Percentiles rank a stretch among this genome's conserved stretches.
These are phyloP conservation scores for Salminus brasiliensis DNA, from an alignment of 2,113 vertebrate genomes.

Conservation along the genomic window DNA sequence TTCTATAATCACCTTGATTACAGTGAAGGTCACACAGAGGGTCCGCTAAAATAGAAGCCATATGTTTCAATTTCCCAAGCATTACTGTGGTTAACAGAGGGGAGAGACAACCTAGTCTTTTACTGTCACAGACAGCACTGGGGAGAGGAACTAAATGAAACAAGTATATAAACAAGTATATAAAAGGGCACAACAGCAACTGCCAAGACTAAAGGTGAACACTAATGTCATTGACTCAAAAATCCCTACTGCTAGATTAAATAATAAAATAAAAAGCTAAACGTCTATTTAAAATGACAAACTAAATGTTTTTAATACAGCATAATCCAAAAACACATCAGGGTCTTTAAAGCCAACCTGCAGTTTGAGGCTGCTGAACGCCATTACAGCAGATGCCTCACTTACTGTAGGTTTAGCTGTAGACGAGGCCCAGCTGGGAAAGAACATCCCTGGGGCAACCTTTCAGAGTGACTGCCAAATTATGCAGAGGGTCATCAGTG, in stretches of 20 bases:
- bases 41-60: constrained; percentile 30
- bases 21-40: constrained; percentile 29
- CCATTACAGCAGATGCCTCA: constrained; percentile 29
- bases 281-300: no score
- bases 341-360: background rate
- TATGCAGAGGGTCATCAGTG: constrained; percentile 26
- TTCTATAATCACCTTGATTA: constrained; percentile 20
- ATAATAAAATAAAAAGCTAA: background rate
- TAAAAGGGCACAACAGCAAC: background rate
- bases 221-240: background rate
- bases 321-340: background rate
- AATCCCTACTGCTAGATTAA: background rate
- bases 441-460: constrained; percentile 32
- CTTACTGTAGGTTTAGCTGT: constrained; percentile 4
- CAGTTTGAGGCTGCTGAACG: background rate
- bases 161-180: background rate
- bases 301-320: no score
- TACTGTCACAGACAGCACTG: background rate
- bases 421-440: constrained; percentile 39
- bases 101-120: background rate
- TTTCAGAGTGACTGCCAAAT: constrained; percentile 22
- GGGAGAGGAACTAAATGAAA: background rate
- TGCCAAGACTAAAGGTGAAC: background rate
- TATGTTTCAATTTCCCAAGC: constrained; percentile 26
- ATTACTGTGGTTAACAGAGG: background rate